phyloP scores from a whole-genome alignment of 2,797 vertebrate genomes.

The Sorex maritimensis region DNA sequence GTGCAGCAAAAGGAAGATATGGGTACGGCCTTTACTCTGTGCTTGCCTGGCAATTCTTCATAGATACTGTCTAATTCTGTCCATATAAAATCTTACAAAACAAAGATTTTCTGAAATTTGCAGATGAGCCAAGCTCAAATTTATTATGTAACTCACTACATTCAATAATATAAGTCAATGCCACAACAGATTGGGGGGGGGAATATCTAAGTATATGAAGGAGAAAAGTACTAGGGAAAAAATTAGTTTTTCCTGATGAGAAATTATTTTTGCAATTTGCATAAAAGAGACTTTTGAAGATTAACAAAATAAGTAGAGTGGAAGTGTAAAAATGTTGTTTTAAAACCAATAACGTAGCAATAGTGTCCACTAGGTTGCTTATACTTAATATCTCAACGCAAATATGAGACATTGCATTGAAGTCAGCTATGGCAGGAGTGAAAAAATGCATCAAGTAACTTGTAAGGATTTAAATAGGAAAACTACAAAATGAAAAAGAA shows the following conservation, averaged over 20 bases:
- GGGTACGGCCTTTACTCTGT: background rate
- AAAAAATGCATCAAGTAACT: too few species aligned
- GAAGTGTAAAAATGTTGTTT: background rate
- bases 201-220: background rate
- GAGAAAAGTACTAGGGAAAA: background rate
- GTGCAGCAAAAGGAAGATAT: background rate
- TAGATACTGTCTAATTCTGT: background rate
- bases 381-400: too few species aligned
- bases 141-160: background rate
- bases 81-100: background rate
- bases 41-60: background rate
- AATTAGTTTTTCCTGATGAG: background rate
- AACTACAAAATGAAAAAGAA: too few species aligned
- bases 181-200: too few species aligned
- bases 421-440: too few species aligned
- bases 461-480: too few species aligned
- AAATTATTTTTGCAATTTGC: conserved; percentile 22
- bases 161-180: background rate
- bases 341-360: background rate
- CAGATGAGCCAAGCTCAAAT: background rate
- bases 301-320: background rate
- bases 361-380: too few species aligned
- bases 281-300: background rate
- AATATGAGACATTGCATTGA: too few species aligned
- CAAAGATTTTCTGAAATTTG: conserved; percentile 25